A percentile compares a stretch with the other conserved stretches of the same genome.
phyloP scores from a whole-genome alignment of 2,113 vertebrate species.

The Lamprotornis superbus region DNA sequence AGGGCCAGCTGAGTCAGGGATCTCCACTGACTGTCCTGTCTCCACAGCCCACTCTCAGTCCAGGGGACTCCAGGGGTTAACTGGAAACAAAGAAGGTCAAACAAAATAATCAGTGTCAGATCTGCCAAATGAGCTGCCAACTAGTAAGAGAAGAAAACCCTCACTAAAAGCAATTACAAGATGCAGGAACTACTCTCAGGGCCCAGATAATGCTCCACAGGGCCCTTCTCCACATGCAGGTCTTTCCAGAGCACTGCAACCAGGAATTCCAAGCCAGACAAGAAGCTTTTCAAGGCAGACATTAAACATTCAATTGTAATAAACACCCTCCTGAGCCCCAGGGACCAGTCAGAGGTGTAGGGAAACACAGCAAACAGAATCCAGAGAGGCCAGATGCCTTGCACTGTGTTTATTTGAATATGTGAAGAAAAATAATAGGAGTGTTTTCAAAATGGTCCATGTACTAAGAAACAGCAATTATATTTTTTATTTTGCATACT shows the following conservation, averaged over 20 bases:
- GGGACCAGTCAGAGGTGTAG: neutral
- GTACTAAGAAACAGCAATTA: neutral
- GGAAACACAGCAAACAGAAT: neutral
- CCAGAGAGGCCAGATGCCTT: neutral
- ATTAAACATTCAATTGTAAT: constrained; percentile 20
- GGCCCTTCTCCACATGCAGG: neutral
- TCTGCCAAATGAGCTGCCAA: neutral
- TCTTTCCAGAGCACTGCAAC: neutral
- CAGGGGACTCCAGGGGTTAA: neutral
- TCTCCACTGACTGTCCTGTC: neutral
- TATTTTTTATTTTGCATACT: neutral
- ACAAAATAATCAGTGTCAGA: neutral
- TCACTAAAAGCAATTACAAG: neutral
- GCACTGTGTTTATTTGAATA: neutral
- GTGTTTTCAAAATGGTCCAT: neutral
- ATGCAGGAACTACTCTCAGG: neutral
- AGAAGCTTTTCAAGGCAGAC: constrained; percentile 29
- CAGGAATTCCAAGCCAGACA: neutral
- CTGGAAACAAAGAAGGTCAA: neutral
- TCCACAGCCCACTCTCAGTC: accelerated
- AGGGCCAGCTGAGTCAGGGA: neutral
- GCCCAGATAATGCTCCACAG: neutral
- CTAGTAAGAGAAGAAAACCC: neutral
- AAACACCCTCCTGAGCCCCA: neutral
- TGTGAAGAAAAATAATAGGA: neutral